A percentile compares a stretch with the other conserved stretches of the same genome.
Evolutionary conservation across 2,113 vertebrate species (phyloP).

Genomic region (Sylvilagus bachmani): DNA sequence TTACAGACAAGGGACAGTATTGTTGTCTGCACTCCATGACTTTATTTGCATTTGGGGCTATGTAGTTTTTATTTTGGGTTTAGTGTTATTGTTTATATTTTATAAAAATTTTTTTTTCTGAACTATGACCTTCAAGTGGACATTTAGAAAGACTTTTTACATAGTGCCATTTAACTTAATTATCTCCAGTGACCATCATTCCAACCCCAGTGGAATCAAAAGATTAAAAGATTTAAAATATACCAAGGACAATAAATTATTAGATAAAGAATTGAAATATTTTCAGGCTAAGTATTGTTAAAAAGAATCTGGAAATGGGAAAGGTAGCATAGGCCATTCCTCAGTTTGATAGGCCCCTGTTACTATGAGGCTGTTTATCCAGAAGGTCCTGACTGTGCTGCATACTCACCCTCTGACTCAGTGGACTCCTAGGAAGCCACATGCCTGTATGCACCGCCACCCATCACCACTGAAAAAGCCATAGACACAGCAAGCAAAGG

Average conservation of each 20-base stretch:
- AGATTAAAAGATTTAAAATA: constrained; percentile 30
- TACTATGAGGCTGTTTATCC: background rate
- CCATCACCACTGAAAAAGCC: background rate
- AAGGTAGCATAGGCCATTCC: background rate
- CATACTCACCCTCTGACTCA: background rate
- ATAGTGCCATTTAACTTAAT: background rate
- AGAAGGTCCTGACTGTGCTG: too few relatives aligned
- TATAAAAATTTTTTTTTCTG: background rate
- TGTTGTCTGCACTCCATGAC: background rate
- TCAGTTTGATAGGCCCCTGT: background rate
- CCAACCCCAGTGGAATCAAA: background rate
- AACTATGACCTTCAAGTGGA: background rate
- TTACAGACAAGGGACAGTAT: background rate
- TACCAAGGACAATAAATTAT: background rate
- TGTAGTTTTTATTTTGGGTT: background rate
- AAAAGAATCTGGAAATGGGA: background rate
- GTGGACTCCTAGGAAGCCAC: background rate
- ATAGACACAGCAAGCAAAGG: background rate
- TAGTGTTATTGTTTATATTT: constrained; percentile 14
- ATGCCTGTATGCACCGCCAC: background rate
- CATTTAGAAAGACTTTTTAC: background rate
- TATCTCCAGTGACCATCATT: background rate
- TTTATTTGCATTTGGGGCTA: constrained; percentile 1
- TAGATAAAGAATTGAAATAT: background rate
- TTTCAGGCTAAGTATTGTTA: background rate